Evolutionary conservation across 1,140 invertebrate species (phyloP), one percentile per base, ranked within the genome.

Genomic region (Lamellibrachia luymesi): DNA sequence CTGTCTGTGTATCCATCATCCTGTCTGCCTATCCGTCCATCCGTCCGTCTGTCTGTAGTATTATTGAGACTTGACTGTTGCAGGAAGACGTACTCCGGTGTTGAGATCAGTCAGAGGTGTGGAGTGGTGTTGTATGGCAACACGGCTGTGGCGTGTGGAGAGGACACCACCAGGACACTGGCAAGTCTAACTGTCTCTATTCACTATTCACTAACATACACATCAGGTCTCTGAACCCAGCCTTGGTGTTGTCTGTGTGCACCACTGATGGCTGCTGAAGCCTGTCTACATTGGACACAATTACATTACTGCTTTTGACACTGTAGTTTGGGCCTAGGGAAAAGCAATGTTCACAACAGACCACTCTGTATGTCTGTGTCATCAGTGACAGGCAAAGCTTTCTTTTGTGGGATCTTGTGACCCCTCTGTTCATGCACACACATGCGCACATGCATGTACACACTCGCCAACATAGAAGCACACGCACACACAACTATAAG

Each of bases 71-170:
- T 38, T 64, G 51, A 7, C 27, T 80, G 13, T 89, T 80, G 51
- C 64, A 92, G 92, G 92, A 56, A 89, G 27, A 38, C 49, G 2
- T 27, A 17, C 51, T 38, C 22, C 2, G 96, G 95, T 51, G 95
- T 93, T 89, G 92, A 93, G 38, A 93, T 96, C 4, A 94, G 95
- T 93, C 94, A 95, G 38, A 94, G 94, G 4, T 96, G 95, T 95
- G 95, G 96, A 8, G 93, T 93, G 80, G 94, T 96, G 0, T 93
- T 95, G n/a, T 95, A 95, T 94, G 95, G 95, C 4, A 94, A 96
- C 93, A 94, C 96, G 50, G 95, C 95, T 56, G 93, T 95, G 2
- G 94, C 96, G 51, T 96, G 96, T 94, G 93, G 95, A 51, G 94
- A 93, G 8, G n/a, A 92, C 27, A 95, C 92, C 22, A 94, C 92